These are phyloP conservation scores for Galaxea fascicularis DNA, from an alignment of 92 coral and sea anemone genomes.

Conservation along the genomic window DNA sequence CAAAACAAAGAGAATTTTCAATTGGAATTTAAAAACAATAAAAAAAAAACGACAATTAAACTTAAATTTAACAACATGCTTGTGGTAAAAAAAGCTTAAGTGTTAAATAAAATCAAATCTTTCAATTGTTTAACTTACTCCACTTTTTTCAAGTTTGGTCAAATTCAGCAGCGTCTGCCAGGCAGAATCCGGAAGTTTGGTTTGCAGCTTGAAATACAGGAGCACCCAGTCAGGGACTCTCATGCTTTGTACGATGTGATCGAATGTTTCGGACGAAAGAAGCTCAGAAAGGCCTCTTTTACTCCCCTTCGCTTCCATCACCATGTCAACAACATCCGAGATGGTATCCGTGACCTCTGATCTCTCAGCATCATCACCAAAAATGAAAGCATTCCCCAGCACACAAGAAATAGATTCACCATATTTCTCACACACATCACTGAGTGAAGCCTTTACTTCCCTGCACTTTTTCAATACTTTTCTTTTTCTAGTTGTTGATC, in stretches of 20 bases:
- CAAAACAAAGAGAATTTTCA: no score
- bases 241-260: neutral
- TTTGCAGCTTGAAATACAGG: constrained; percentile 19
- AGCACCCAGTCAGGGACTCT: constrained; percentile 33
- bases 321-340: constrained; percentile 16
- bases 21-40: no score
- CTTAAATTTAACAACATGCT: no score
- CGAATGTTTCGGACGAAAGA: neutral
- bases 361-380: constrained; percentile 30
- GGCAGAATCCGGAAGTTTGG: constrained; percentile 8
- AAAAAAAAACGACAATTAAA: no score
- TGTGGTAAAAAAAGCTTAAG: no score
- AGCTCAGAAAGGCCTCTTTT: constrained; percentile 20
- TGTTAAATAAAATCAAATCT: no score
- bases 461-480: constrained; percentile 20
- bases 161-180: constrained; percentile 17
- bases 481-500: constrained; percentile 32
- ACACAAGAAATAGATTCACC: constrained; percentile 35
- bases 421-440: constrained; percentile 4
- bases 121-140: constrained; percentile 10
- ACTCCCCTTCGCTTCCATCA: constrained; percentile 2
- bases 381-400: constrained; percentile 28
- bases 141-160: constrained; percentile 23
- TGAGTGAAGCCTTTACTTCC: constrained; percentile 7
- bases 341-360: constrained; percentile 21